Evolutionary conservation across 2,888 invertebrate species (phyloP).

Genomic region (Pristionchus arcanus): DNA sequence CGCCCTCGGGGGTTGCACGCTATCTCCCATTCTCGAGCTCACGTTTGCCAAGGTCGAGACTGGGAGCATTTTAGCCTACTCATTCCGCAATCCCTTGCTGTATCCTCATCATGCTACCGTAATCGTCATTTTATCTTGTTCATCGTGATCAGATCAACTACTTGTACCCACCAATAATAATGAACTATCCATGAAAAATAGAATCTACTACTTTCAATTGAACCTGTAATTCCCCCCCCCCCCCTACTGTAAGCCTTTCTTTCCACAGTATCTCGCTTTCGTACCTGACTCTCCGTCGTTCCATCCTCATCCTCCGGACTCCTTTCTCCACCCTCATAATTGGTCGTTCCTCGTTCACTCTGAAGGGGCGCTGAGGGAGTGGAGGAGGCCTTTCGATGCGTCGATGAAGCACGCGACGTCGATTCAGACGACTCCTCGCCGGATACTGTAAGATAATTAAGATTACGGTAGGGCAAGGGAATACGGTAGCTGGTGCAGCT

Average conservation of each 20-base stretch:
- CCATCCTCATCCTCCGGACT: slow-evolving; percentile 57
- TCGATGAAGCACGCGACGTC: not conserved
- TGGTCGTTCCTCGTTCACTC: slow-evolving; percentile 18
- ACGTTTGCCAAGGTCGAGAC: slow-evolving; percentile 25
- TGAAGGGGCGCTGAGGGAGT: slow-evolving; percentile 76
- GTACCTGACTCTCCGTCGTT: slow-evolving; percentile 50
- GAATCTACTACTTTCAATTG: no score
- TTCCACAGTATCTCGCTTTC: not conserved
- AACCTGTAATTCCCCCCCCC: no score
- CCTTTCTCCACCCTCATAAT: slow-evolving; percentile 43
- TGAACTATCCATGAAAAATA: not conserved
- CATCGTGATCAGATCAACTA: no score
- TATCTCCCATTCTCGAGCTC: not conserved
- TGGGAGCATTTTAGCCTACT: not conserved
- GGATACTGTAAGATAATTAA: not conserved
- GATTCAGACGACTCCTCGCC: slow-evolving; percentile 39
- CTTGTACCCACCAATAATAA: no score
- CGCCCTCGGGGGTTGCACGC: not conserved
- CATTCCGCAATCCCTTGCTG: not conserved
- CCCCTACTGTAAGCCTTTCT: no score
- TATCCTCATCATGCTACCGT: not conserved
- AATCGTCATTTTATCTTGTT: not conserved
- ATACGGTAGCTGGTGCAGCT: not conserved
- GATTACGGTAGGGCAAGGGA: not conserved
- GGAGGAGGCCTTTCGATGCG: slow-evolving; percentile 67